phyloP scores from a whole-genome alignment of 1,140 invertebrate species.

The Drosophila aff. region DNA sequence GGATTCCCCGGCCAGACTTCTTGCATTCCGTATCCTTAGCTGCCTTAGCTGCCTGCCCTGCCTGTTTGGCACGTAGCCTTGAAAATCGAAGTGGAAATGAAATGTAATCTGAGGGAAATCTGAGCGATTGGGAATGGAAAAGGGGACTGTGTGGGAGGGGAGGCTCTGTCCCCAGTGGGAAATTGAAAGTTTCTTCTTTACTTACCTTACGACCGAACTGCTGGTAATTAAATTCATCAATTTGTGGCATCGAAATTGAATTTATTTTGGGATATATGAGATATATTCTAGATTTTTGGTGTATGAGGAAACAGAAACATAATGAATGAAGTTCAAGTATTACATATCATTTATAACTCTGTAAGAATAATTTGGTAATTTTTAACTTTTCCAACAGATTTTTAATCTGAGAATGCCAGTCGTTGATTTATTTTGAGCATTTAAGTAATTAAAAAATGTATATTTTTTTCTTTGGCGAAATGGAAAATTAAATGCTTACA shows the following conservation, averaged over 20 bases:
- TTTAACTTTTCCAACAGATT: neutral
- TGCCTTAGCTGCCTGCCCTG: slow-evolving; percentile 6
- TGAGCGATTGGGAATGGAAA: slow-evolving; percentile 20
- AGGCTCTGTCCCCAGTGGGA: neutral
- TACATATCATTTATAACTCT: no score
- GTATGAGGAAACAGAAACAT: no score
- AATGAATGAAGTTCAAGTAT: no score
- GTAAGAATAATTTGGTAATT: neutral
- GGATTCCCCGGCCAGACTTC: slow-evolving; percentile 3
- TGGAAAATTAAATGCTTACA: neutral
- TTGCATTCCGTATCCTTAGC: slow-evolving; percentile 12
- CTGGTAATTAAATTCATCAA: slow-evolving; percentile 3
- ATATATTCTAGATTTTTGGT: neutral
- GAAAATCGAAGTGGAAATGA: slow-evolving; percentile 23
- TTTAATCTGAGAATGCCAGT: neutral
- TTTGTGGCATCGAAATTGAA: slow-evolving; percentile 1
- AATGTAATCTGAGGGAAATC: slow-evolving; percentile 20
- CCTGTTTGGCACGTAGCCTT: slow-evolving; percentile 34
- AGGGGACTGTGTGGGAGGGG: neutral
- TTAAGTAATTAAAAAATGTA: neutral
- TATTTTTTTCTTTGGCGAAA: neutral
- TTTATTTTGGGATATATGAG: neutral
- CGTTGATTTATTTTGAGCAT: neutral
- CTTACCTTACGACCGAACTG: neutral
- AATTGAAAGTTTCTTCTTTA: slow-evolving; percentile 10